These are phyloP conservation scores for Calonectris borealis DNA, from an alignment of 2,113 vertebrate species.

Conservation along the genomic window DNA sequence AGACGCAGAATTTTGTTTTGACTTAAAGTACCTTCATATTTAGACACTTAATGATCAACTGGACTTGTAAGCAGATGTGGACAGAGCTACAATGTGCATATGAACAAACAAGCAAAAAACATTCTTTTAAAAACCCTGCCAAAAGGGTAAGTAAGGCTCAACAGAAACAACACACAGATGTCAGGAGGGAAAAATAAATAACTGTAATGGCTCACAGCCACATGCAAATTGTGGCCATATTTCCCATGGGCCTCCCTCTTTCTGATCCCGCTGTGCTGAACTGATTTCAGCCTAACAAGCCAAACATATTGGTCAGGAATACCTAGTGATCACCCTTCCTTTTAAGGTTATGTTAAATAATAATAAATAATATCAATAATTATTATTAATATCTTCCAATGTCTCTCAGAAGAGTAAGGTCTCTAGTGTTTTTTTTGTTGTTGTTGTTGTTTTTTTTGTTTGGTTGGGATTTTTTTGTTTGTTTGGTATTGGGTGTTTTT, in stretches of 20 bases:
- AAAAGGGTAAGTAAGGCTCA: slow-evolving; percentile 44
- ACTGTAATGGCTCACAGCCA: slow-evolving; percentile 8
- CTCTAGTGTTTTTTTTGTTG: neutral
- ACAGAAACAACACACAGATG: slow-evolving; percentile 45
- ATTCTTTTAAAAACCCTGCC: neutral
- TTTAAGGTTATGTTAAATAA: neutral
- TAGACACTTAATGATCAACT: neutral
- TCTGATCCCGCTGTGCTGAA: neutral
- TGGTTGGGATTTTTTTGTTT: neutral
- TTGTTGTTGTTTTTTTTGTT: too few species aligned
- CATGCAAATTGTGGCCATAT: slow-evolving; percentile 15
- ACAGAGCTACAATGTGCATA: neutral
- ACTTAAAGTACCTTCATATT: slow-evolving; percentile 3
- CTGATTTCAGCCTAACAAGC: neutral
- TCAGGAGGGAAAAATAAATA: slow-evolving; percentile 40
- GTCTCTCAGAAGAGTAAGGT: neutral
- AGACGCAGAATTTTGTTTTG: slow-evolving; percentile 15
- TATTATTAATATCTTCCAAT: neutral
- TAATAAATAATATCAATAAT: too few species aligned
- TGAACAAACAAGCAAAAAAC: neutral
- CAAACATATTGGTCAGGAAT: neutral
- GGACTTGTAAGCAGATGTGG: slow-evolving; percentile 30
- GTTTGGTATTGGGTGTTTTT: neutral
- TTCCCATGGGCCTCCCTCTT: neutral
- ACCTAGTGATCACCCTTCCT: neutral